Percentiles rank a stretch among this genome's conserved stretches.
Evolutionary conservation across 2,797 vertebrate genomes (phyloP).

Genomic region (Nyctalus aviator): DNA sequence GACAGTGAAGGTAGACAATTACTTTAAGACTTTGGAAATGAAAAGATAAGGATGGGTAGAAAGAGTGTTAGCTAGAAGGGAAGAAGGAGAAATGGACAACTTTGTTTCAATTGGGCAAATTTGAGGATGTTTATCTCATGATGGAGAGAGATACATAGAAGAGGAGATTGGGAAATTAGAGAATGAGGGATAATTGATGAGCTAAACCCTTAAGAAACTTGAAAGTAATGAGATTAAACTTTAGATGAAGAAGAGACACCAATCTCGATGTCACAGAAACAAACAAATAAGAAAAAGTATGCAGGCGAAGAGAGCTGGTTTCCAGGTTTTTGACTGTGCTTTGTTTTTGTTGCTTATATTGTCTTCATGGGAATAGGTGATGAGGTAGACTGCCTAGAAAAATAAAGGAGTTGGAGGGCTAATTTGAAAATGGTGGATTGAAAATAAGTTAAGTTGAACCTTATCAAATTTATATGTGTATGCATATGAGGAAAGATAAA

Average conservation of each 20-base stretch:
- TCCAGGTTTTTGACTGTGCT: neutral
- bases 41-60: neutral
- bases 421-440: neutral
- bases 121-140: neutral
- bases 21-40: neutral
- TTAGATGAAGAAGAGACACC: neutral
- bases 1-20: neutral
- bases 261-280: neutral
- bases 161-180: neutral
- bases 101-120: neutral
- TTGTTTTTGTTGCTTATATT: neutral
- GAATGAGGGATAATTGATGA: neutral
- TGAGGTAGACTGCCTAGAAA: neutral
- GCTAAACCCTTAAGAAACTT: neutral
- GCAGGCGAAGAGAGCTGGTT: too few relatives aligned
- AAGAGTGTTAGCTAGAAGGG: neutral
- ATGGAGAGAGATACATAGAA: neutral
- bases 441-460: neutral
- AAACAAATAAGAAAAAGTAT: neutral
- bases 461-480: neutral
- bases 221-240: neutral
- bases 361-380: neutral
- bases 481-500: neutral
- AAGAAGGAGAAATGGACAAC: neutral
- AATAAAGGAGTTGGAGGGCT: neutral